Percentiles rank a stretch among this genome's conserved stretches.
Conservation (phyloP, 2,888 invertebrate genomes). For the Euphydryas editha region DNA sequence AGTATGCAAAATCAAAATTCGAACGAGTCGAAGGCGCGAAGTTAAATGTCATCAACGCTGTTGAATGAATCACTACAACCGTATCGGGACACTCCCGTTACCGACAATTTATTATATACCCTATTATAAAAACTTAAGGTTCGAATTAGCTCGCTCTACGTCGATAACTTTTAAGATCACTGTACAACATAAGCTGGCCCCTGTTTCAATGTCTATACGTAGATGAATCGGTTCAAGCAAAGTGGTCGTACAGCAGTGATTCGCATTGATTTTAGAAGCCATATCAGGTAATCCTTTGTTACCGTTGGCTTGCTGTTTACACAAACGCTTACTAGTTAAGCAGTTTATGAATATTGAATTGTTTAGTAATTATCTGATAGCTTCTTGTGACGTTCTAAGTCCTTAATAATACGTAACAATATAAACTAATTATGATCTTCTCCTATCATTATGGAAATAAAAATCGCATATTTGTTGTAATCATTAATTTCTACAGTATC, state of each 20-base stretch:
- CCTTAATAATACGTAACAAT: background rate
- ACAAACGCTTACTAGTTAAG: slow-evolving; percentile 80
- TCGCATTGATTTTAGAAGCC: slow-evolving; percentile 80
- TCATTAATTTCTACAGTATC: slow-evolving; percentile 7
- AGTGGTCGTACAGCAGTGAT: slow-evolving; percentile 53
- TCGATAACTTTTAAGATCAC: slow-evolving; percentile 44
- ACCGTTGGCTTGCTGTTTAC: slow-evolving; percentile 73
- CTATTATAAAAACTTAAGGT: slow-evolving; percentile 42
- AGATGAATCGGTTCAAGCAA: slow-evolving; percentile 42
- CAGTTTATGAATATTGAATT: slow-evolving; percentile 60
- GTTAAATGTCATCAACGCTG: slow-evolving; percentile 55
- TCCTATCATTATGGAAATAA: background rate
- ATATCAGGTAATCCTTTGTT: slow-evolving; percentile 70
- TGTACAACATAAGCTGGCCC: slow-evolving; percentile 44
- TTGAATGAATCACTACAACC: slow-evolving; percentile 64
- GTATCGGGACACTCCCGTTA: slow-evolving; percentile 45
- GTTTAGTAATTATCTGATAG: slow-evolving; percentile 51
- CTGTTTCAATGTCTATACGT: slow-evolving; percentile 28
- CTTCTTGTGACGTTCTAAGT: slow-evolving; percentile 36
- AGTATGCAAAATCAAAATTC: slow-evolving; percentile 49
- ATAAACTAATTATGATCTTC: background rate
- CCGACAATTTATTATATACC: slow-evolving; percentile 39
- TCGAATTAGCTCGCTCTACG: slow-evolving; percentile 45
- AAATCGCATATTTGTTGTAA: background rate
- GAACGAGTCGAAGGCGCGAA: slow-evolving; percentile 48